Evolutionary conservation across 2,888 invertebrate species (phyloP), one percentile per base, ranked within the genome.

Genomic region (Omphaloscelis lunosa): DNA sequence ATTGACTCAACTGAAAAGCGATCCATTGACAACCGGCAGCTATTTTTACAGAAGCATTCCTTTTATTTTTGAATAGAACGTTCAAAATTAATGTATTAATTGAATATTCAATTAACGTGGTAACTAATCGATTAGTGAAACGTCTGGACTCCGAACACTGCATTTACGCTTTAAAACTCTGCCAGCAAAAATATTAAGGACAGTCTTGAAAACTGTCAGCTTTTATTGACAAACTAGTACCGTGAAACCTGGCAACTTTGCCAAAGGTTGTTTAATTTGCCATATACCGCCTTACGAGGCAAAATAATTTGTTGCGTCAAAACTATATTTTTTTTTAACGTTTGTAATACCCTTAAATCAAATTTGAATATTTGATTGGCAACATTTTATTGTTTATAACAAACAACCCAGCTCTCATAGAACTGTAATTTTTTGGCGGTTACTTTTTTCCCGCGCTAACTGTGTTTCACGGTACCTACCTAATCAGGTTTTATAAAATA

Each of bases 31-130:
- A 34, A 39, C 17, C n/a, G 23, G 17, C 34, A 45, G 56, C 17
- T 48, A 58, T 66, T 58, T 56, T 78, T 9, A 53, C 0, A 2
- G 69, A 77, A 63, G 41, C 61, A 62, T 71, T 79, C 72, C 66
- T 65, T 51, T 68, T 29, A 29, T 20, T 3, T 1, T 45, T 63
- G 11, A 29, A 61, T 34, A 2, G 7, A 29, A n/a, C 20, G n/a
- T 76, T 61, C 0, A 29, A n/a, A 61, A 17, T 12, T 11, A 3
- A 65, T 17, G 17, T 11, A 27, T 41, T 17, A 11, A 29, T 27
- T 41, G 4, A n/a, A 53, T 76, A 15, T 41, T 41, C 23, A 63
- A 34, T n/a, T 9, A 70, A 20, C 29, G 23, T 29, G n/a, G 17
- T 65, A 23, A 63, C 17, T 20, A 3, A n/a, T 45, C 15, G 4